Percentiles rank a stretch among this genome's conserved stretches.
Conservation (phyloP, 2,113 vertebrate genomes). For the Melanerpes aurifrons region DNA sequence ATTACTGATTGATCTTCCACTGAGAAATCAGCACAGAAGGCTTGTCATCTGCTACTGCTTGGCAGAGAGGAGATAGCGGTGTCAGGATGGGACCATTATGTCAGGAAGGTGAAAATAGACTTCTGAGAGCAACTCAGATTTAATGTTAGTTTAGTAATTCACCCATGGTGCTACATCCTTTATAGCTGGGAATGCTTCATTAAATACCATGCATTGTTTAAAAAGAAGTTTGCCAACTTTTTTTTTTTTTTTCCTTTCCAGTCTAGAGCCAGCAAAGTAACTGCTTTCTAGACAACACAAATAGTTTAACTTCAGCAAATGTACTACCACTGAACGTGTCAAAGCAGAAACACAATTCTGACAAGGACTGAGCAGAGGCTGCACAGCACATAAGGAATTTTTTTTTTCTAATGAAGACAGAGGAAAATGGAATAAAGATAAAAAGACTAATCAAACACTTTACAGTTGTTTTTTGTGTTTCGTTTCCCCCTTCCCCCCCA, state of each 20-base stretch:
- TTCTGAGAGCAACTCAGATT: neutral
- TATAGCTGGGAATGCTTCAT: conserved; percentile 17
- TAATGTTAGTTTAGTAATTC: conserved; percentile 12
- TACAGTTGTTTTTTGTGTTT: neutral
- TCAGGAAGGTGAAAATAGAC: neutral
- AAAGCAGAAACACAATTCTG: conserved; percentile 45
- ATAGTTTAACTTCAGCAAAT: conserved; percentile 64
- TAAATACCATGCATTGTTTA: conserved; percentile 29
- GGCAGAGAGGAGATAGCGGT: neutral
- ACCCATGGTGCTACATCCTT: neutral
- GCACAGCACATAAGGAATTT: conserved; percentile 69
- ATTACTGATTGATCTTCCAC: conserved; percentile 53
- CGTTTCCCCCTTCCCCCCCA: neutral
- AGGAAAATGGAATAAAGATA: conserved; percentile 68
- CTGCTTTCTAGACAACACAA: conserved; percentile 3
- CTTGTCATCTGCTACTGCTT: conserved; percentile 34
- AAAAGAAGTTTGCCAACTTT: conserved; percentile 26
- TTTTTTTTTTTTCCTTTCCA: neutral
- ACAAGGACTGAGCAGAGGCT: conserved; percentile 49
- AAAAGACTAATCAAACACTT: conserved; percentile 64
- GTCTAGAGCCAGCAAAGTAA: conserved; percentile 41
- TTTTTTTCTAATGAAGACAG: conserved; percentile 62
- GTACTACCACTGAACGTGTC: conserved; percentile 57
- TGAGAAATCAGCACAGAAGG: conserved; percentile 19
- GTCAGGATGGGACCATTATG: neutral